Percentiles rank a stretch among this genome's conserved stretches.
phyloP scores from a whole-genome alignment of 2,888 invertebrate genomes.

The Tinea semifulvella region DNA sequence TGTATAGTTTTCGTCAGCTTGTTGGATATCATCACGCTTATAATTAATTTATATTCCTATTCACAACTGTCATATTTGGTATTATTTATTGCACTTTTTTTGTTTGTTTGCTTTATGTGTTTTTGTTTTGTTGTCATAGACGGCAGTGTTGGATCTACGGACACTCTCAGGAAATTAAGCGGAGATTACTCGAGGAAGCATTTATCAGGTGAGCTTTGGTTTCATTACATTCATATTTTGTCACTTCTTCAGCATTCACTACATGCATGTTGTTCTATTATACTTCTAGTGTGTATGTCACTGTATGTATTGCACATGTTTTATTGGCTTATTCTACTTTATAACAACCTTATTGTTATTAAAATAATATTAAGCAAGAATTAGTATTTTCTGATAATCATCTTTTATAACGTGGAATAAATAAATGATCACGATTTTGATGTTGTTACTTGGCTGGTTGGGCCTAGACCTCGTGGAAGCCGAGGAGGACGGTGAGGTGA shows the following conservation, averaged over 20 bases:
- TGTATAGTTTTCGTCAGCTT: constrained; percentile 9
- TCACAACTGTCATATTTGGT: constrained; percentile 19
- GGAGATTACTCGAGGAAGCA: constrained; percentile 64
- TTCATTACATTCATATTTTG: constrained; percentile 12
- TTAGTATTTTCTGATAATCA: background rate
- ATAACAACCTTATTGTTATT: background rate
- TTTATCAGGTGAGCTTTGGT: constrained; percentile 54
- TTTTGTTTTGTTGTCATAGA: constrained; percentile 56
- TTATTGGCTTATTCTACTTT: background rate
- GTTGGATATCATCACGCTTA: constrained; percentile 5
- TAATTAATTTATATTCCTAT: background rate
- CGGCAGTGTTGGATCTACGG: constrained; percentile 59
- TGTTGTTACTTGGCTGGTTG: constrained; percentile 30
- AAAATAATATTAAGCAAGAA: too few relatives aligned
- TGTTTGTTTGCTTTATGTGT: constrained; percentile 57
- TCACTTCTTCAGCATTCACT: background rate
- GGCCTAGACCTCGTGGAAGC: constrained; percentile 66
- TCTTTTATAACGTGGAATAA: constrained; percentile 7
- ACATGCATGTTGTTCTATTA: constrained; percentile 4
- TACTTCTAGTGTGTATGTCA: background rate
- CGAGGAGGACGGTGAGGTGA: constrained; percentile 60
- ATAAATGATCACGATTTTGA: constrained; percentile 26
- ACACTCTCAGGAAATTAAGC: constrained; percentile 57
- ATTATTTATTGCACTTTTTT: constrained; percentile 27
- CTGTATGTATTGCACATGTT: constrained; percentile 27